Conservation (phyloP, 2,888 invertebrate species). For the Pristionchus maxplancki region DNA sequence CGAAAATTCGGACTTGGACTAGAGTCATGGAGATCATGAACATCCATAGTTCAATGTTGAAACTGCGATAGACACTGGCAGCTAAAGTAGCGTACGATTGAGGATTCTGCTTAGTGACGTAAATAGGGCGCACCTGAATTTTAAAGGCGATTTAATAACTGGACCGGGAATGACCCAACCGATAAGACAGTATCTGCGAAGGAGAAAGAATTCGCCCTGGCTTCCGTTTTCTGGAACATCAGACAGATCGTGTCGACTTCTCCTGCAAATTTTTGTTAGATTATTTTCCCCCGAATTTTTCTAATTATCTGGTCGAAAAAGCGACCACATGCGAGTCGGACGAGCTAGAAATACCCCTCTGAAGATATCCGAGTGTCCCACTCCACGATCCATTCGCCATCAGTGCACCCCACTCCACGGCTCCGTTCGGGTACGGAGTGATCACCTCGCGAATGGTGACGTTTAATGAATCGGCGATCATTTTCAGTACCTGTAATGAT, state of each 20-base stretch:
- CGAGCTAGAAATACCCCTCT: neutral
- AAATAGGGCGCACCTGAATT: constrained; percentile 35
- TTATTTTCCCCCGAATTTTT: neutral
- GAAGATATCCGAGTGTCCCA: constrained; percentile 22
- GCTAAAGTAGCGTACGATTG: neutral
- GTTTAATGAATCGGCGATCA: constrained; percentile 36
- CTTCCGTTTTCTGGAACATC: constrained; percentile 31
- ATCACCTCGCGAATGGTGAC: neutral
- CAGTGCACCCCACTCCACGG: constrained; percentile 9
- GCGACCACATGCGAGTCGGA: neutral
- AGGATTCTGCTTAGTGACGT: constrained; percentile 25
- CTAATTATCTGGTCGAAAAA: neutral
- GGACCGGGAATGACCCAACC: neutral
- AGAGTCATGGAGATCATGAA: constrained; percentile 33
- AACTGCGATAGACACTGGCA: constrained; percentile 18
- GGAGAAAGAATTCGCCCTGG: neutral
- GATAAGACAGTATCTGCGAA: neutral
- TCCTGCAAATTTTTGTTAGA: neutral
- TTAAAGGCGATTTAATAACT: neutral
- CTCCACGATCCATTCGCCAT: constrained; percentile 22
- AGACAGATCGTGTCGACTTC: constrained; percentile 21
- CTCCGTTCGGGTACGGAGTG: neutral
- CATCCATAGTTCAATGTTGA: constrained; percentile 18
- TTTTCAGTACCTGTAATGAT: constrained; percentile 10
- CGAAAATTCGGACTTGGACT: neutral